Percentiles rank a stretch among this genome's conserved stretches.
Evolutionary conservation across 2,113 vertebrate genomes (phyloP).

Genomic region (Danionella cerebrum): DNA sequence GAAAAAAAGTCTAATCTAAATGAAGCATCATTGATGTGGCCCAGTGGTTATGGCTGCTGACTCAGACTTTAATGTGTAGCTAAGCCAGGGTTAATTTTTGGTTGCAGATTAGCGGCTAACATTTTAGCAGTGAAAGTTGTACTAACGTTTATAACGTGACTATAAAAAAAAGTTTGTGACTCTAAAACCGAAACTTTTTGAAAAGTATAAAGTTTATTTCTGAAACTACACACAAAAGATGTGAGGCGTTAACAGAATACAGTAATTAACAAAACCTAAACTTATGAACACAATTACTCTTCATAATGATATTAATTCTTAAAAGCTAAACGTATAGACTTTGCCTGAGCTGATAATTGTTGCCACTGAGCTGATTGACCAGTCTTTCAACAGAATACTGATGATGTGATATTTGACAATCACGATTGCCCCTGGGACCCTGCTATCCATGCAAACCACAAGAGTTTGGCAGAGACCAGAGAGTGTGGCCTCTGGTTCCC

Average conservation of each 20-base stretch:
- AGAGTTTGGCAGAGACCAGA: constrained; percentile 14
- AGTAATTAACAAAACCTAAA: not conserved
- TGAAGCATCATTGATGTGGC: too few relatives aligned
- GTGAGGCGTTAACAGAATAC: not conserved
- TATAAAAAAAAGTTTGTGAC: too few relatives aligned
- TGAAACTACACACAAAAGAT: too few relatives aligned
- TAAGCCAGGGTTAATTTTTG: too few relatives aligned
- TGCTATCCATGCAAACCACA: constrained; percentile 44
- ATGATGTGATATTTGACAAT: constrained; percentile 47
- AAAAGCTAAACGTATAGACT: not conserved
- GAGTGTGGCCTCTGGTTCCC: constrained; percentile 11
- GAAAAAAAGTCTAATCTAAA: too few relatives aligned
- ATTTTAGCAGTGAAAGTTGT: too few relatives aligned
- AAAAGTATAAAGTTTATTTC: too few relatives aligned
- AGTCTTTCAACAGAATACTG: constrained; percentile 46
- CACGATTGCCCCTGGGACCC: constrained; percentile 40
- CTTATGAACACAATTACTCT: not conserved
- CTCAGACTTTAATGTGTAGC: too few relatives aligned
- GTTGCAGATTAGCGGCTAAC: too few relatives aligned
- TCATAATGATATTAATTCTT: not conserved
- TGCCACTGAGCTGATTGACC: constrained; percentile 29
- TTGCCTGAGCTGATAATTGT: constrained; percentile 41
- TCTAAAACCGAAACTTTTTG: too few relatives aligned
- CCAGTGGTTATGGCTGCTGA: too few relatives aligned
- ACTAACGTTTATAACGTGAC: too few relatives aligned